Base-by-base conservation (phyloP, 2,888 invertebrate genomes). In the Nysson spinosus region DNA sequence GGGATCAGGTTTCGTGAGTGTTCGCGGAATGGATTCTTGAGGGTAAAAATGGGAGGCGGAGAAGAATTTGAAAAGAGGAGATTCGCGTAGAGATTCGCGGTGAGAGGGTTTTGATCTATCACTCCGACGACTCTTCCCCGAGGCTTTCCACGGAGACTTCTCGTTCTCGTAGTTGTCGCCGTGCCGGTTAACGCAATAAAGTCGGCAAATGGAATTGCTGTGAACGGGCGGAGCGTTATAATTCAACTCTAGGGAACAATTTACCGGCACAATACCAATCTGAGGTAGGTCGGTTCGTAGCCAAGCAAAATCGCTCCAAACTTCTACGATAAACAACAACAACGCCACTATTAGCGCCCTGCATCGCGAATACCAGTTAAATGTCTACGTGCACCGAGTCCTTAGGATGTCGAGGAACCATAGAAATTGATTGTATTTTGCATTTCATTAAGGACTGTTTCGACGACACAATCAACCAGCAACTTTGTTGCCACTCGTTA, bases 211-310 rank as follows among this genome's bases (percentile, higher is more conserved):
- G 72, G 71, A 75, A 81, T 77, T 77, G 72, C 63, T 67, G 61
- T 57, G 63, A 74, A 56, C 69, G 69, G 63, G 60, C 69, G 63
- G 65, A 72, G 65, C 69, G 76, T 78, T 77, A 77, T 82, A 82
- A 82, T 81, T 80, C 79, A 78, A 82, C 77, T 80, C 76, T 62
- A 50, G 72, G 74, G 76, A 77, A 78, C 81, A 81, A 83, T 82
- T 80, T 78, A 71, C 65, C 69, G 63, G 69, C 56, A 58, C 75
- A 71, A 79, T 80, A 69, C 72, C 75, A 74, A 79, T 74, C 72
- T 40, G 67, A 60, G 72, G 69, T 69, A 72, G 69, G 71, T 68
- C 63, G 50, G 19, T 37, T 17, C 50, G 51, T 37, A 52, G 57
- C 19, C 43, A 46, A 14, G 62, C 66, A 73, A 78, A 78, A 75